Evolutionary conservation across 2,113 vertebrate species (phyloP).

Genomic region (Maccullochella peelii): DNA sequence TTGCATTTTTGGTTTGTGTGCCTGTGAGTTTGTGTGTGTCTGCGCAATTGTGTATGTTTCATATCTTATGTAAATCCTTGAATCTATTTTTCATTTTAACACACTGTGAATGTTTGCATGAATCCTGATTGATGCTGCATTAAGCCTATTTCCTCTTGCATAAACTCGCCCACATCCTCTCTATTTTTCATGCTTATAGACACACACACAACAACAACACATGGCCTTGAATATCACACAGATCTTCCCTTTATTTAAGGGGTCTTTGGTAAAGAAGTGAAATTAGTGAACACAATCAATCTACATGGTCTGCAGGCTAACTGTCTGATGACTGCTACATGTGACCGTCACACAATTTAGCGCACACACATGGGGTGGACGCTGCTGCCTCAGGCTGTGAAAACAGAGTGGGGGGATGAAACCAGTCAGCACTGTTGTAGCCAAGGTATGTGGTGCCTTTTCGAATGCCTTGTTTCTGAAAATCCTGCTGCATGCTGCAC

Average conservation of each 20-base stretch:
- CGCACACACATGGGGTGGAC: conserved; percentile 16
- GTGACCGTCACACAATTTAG: conserved; percentile 42
- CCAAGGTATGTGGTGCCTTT: not conserved
- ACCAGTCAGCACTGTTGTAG: not conserved
- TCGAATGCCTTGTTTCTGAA: not conserved
- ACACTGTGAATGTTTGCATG: not conserved
- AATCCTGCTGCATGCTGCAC: not conserved
- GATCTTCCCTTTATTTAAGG: not conserved
- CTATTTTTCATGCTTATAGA: not conserved
- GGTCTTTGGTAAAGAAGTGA: not conserved
- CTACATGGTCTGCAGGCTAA: not conserved
- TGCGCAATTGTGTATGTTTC: not conserved
- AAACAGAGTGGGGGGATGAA: conserved; percentile 13
- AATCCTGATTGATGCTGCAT: not conserved
- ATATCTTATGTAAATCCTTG: not conserved
- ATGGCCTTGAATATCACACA: not conserved
- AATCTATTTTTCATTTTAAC: conserved; percentile 8
- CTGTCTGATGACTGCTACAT: conserved; percentile 26
- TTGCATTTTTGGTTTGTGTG: not conserved
- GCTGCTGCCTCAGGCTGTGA: conserved; percentile 29
- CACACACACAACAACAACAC: conserved; percentile 3
- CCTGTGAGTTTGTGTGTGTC: not conserved
- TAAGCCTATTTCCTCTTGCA: conserved; percentile 18
- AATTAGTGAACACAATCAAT: not conserved
- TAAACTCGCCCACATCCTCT: not conserved